Conservation (phyloP, 2,797 vertebrate genomes). For the Pangasius macronema region DNA sequence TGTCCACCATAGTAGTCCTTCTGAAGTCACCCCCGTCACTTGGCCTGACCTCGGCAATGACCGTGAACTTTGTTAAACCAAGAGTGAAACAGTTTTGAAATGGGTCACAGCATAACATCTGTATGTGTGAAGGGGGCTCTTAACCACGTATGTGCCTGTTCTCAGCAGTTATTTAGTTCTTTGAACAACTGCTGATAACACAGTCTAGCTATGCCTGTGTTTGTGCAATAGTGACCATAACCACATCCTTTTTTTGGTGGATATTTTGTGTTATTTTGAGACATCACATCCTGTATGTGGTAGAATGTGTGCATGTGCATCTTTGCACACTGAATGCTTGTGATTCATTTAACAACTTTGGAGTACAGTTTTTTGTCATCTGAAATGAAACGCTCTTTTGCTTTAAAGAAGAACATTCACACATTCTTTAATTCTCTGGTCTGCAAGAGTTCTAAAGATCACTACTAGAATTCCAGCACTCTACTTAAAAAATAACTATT, state of each 20-base stretch:
- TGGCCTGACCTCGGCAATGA: not conserved
- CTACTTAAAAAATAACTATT: not conserved
- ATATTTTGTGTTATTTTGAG: not conserved
- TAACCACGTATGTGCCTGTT: not conserved
- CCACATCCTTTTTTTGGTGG: not conserved
- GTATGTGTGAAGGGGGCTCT: not conserved
- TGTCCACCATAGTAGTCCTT: not conserved
- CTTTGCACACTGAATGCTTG: not conserved
- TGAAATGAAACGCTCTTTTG: not conserved
- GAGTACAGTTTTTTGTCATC: not conserved
- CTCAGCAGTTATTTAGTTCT: not conserved
- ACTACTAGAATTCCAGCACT: not conserved
- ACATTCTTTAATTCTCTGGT: not conserved
- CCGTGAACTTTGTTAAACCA: not conserved
- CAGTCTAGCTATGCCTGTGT: not conserved
- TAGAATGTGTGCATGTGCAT: not conserved
- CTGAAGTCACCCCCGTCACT: not conserved
- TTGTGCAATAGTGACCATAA: not conserved
- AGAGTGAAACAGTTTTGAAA: not conserved
- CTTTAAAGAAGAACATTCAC: not conserved
- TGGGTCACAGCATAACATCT: not conserved
- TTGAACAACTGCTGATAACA: not conserved
- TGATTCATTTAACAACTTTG: not conserved
- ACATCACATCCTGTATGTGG: not conserved
- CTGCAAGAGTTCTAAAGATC: not conserved